These are phyloP conservation scores for Lordiphosa mommai DNA, from an alignment of 1,140 invertebrate species.

Conservation along the genomic window DNA sequence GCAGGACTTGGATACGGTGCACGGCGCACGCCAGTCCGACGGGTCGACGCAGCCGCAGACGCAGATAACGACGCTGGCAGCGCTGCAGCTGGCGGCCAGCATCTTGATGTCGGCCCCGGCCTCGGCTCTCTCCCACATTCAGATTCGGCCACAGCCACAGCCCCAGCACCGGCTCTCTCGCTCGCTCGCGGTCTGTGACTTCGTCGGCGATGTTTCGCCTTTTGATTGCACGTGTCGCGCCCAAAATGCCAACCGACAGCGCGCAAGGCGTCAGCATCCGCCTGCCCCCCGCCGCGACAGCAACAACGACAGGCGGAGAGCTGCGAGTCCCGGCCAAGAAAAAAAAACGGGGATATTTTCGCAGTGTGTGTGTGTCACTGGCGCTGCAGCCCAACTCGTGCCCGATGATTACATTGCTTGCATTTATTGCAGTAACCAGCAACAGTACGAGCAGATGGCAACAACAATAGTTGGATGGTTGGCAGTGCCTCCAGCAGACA, in stretches of 20 bases:
- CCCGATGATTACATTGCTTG: conserved; percentile 10
- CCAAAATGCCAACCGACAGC: conserved; percentile 21
- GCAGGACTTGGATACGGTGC: conserved; percentile 46
- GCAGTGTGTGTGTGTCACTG: conserved; percentile 3
- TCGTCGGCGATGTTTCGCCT: conserved; percentile 2
- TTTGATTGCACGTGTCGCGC: conserved; percentile 24
- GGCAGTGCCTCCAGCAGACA: not conserved
- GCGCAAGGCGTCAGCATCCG: conserved; percentile 4
- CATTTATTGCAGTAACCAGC: conserved; percentile 5
- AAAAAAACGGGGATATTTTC: conserved; percentile 1
- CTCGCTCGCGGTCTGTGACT: not conserved
- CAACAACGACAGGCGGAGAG: conserved; percentile 8
- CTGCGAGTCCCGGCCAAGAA: not conserved
- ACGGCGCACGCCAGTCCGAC: conserved; percentile 6
- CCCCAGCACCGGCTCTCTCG: not conserved
- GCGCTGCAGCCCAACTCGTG: not conserved
- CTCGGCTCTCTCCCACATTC: conserved; percentile 1
- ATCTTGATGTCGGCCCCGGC: not conserved
- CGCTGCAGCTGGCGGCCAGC: conserved; percentile 6
- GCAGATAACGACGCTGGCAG: not conserved
- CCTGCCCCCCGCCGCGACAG: conserved; percentile 5
- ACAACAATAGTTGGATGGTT: not conserved
- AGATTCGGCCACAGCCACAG: conserved; percentile 8
- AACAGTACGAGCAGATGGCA: not conserved
- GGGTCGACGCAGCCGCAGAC: conserved; percentile 39